Conservation (phyloP, 1,140 invertebrate genomes). For the Sarcophaga bullata region DNA sequence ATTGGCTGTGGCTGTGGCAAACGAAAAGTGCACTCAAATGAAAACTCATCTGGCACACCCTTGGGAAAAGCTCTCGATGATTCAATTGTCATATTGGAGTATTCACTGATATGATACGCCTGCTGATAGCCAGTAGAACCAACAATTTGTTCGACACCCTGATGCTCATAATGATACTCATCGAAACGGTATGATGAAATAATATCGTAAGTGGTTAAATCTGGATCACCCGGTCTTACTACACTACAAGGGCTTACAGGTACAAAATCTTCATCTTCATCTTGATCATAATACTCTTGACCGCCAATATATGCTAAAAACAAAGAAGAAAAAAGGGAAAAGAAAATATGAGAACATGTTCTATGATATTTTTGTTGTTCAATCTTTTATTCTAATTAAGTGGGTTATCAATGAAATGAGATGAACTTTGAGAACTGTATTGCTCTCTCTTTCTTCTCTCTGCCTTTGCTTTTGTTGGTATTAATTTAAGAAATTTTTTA, state of each 20-base stretch:
- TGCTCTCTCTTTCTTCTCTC: too few relatives aligned
- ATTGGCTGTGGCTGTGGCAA: constrained; percentile 68
- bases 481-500: not conserved
- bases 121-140: constrained; percentile 81
- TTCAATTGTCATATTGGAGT: constrained; percentile 76
- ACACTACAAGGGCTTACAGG: constrained; percentile 70
- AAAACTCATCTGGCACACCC: constrained; percentile 78
- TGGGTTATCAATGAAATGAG: not conserved
- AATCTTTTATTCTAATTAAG: not conserved
- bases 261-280: constrained; percentile 45
- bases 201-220: constrained; percentile 81
- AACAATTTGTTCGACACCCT: constrained; percentile 74
- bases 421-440: not conserved
- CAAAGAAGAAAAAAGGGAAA: not conserved
- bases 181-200: constrained; percentile 81
- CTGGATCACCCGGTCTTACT: constrained; percentile 76
- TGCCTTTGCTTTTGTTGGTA: too few relatives aligned
- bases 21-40: constrained; percentile 75
- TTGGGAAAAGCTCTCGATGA: constrained; percentile 70
- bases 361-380: not conserved
- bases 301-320: not conserved
- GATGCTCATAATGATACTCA: constrained; percentile 68
- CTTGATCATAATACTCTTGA: constrained; percentile 53
- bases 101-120: constrained; percentile 78
- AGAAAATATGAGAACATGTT: not conserved